Base-by-base conservation (phyloP, 2,797 vertebrate species). In the Cheirogaleus major region DNA sequence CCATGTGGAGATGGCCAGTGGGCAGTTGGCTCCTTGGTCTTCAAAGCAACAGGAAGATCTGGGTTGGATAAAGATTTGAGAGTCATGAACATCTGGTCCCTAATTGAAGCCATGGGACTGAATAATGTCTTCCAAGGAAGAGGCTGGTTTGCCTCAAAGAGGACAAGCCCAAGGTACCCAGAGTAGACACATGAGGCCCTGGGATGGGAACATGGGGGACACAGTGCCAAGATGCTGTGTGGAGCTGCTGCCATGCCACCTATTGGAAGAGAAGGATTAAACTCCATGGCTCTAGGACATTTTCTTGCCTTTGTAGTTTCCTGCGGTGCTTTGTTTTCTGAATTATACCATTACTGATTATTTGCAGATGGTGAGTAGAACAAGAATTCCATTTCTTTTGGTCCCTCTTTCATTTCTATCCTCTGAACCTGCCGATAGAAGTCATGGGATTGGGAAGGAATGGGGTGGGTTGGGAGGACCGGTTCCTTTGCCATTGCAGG, bases 341-440 rank as follows among this genome's bases (percentile, higher is more conserved):
- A 94, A 81, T 91, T 75, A 70, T 35, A 63, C 86, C 35, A 10
- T 65, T 22, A 7, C 30, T 76, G 78, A 93, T 91, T 20, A 72
- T 65, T 61, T 93, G 52, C 96, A 95, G 85, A 76, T 94, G 93
- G 73, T 3, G 43, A 87, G 41, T 20, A 32, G 85, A 61, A 50
- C 6, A 72, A 80, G 81, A 32, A 86, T 84, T 73, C 81, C 87
- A 0, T 57, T 83, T 96, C 79, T 45, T 89, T 91, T 30, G 52
- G 30, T 81, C 20, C 35, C 4, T 6, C 5, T 75, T 96, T 61
- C 38, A 45, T 85, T 88, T 80, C 43, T 76, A n/a, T 15, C 50
- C 57, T 41, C 72, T 22, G 17, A 80, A 45, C 27, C 15, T 15
- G 1, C 23, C 35, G 52, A 22, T 20, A n/a, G 43, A 59, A 41